A percentile compares a stretch with the other conserved stretches of the same genome.
Conservation (phyloP, 2,113 vertebrate genomes). For the Perca fluviatilis region DNA sequence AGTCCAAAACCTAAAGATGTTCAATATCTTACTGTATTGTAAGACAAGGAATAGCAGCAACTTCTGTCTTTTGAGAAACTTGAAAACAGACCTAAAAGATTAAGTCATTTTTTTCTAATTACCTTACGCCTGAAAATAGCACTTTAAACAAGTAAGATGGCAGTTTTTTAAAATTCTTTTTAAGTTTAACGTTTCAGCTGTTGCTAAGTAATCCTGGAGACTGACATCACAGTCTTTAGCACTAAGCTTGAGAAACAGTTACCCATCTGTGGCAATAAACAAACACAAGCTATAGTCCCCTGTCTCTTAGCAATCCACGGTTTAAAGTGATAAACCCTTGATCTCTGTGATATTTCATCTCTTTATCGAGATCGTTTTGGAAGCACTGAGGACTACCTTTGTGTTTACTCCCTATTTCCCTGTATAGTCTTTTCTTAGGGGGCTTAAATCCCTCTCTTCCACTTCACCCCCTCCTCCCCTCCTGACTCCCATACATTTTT, state of each 20-base stretch:
- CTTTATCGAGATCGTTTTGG: constrained; percentile 60
- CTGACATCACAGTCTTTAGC: neutral
- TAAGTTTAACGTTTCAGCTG: neutral
- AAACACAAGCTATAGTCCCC: constrained; percentile 6
- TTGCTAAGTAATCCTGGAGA: neutral
- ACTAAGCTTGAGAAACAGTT: constrained; percentile 4
- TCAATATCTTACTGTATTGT: too few species aligned
- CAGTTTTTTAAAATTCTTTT: neutral
- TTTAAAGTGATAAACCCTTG: constrained; percentile 51
- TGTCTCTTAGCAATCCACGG: neutral
- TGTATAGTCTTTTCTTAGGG: constrained; percentile 38
- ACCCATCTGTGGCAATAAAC: constrained; percentile 30
- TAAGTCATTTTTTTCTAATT: neutral
- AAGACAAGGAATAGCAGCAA: neutral
- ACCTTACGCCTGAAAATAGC: neutral
- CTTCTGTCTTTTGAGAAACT: neutral
- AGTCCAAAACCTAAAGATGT: neutral
- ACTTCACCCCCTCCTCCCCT: constrained; percentile 29
- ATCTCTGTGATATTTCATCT: constrained; percentile 64
- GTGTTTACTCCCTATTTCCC: constrained; percentile 60
- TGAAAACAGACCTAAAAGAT: neutral
- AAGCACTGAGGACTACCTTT: constrained; percentile 31
- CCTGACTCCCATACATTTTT: constrained; percentile 56
- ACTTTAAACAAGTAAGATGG: neutral
- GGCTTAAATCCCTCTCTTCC: constrained; percentile 51